Percentiles rank a stretch among this genome's conserved stretches.
Evolutionary conservation across 2,888 invertebrate genomes (phyloP).

Genomic region (Netelia virgata): DNA sequence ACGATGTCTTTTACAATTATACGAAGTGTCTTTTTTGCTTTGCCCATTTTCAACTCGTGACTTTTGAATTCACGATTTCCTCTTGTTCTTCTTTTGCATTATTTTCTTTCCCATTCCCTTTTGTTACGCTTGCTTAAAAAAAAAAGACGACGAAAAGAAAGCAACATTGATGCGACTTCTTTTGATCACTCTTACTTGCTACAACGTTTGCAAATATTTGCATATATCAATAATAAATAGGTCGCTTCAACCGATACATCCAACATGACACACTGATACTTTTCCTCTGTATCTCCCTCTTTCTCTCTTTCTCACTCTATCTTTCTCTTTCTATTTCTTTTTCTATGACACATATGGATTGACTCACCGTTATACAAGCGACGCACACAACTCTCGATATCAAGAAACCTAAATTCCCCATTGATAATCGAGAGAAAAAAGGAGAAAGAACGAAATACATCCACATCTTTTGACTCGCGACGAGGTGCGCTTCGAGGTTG

Average conservation of each 20-base stretch:
- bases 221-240: slow-evolving; percentile 78
- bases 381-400: slow-evolving; percentile 66
- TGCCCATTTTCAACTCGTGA: slow-evolving; percentile 29
- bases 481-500: slow-evolving; percentile 50
- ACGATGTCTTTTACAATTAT: slow-evolving; percentile 49
- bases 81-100: slow-evolving; percentile 58
- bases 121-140: slow-evolving; percentile 26
- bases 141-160: slow-evolving; percentile 71
- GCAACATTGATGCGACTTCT: slow-evolving; percentile 76
- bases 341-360: slow-evolving; percentile 70
- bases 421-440: slow-evolving; percentile 18
- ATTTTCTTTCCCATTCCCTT: slow-evolving; percentile 50
- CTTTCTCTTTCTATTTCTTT: slow-evolving; percentile 22
- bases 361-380: slow-evolving; percentile 61
- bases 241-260: slow-evolving; percentile 76
- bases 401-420: slow-evolving; percentile 37
- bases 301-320: slow-evolving; percentile 30
- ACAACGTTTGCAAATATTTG: slow-evolving; percentile 51
- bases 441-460: slow-evolving; percentile 32
- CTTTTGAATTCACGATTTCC: slow-evolving; percentile 52
- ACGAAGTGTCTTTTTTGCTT: slow-evolving; percentile 44
- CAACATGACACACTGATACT: slow-evolving; percentile 80
- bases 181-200: slow-evolving; percentile 64
- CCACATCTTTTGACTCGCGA: slow-evolving; percentile 46
- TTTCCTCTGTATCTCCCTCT: slow-evolving; percentile 61